A percentile compares a stretch with the other conserved stretches of the same genome.
These are phyloP conservation scores for Scaptomyza flava DNA, from an alignment of 2,888 invertebrate genomes.

Conservation along the genomic window DNA sequence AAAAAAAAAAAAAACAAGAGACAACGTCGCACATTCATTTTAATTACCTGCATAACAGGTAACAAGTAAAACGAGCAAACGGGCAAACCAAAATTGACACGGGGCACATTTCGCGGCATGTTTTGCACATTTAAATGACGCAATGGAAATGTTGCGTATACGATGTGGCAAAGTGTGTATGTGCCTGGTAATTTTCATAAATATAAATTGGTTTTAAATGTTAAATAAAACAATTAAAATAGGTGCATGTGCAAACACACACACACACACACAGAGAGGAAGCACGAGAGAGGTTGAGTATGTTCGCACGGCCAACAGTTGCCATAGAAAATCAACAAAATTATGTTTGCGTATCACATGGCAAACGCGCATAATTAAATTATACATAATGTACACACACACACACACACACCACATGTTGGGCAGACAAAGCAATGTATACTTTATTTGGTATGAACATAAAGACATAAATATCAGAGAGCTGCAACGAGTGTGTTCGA, in stretches of 20 bases:
- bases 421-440: conserved; percentile 3
- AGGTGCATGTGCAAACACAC: conserved; percentile 14
- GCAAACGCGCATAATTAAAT: conserved; percentile 50
- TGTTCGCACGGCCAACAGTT: not conserved
- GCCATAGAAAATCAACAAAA: conserved; percentile 50
- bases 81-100: conserved; percentile 52
- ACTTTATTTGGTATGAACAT: not conserved
- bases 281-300: not conserved
- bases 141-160: conserved; percentile 70
- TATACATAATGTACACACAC: conserved; percentile 28
- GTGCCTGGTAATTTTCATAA: conserved; percentile 68
- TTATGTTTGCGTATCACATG: conserved; percentile 58
- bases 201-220: conserved; percentile 81
- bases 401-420: not conserved
- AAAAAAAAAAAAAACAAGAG: conserved; percentile 54
- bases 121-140: conserved; percentile 65
- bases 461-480: not conserved
- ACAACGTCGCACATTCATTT: conserved; percentile 62
- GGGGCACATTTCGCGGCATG: conserved; percentile 57
- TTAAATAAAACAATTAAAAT: conserved; percentile 80
- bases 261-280: not conserved
- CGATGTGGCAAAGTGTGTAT: conserved; percentile 34
- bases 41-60: conserved; percentile 71
- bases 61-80: conserved; percentile 15
- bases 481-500: too few species aligned